Conservation (phyloP, 2,888 invertebrate genomes). For the Harmothoe impar region DNA sequence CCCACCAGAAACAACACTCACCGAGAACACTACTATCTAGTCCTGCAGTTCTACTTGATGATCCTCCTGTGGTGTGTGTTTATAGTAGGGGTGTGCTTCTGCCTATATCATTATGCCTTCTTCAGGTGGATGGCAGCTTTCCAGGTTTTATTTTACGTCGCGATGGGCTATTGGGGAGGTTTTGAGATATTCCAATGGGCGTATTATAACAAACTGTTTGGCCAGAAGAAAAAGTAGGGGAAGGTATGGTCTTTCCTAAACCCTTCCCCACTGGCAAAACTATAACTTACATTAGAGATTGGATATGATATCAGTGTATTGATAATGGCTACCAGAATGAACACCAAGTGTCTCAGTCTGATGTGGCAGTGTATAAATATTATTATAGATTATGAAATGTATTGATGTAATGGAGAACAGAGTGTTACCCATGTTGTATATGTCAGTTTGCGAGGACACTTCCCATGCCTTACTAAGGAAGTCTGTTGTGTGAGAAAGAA, state of each 20-base stretch:
- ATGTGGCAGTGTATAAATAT: neutral
- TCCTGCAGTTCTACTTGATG: neutral
- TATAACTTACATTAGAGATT: slow-evolving; percentile 51
- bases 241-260: neutral
- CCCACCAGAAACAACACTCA: neutral
- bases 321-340: neutral
- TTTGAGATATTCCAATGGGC: slow-evolving; percentile 60
- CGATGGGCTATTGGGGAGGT: slow-evolving; percentile 51
- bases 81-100: neutral
- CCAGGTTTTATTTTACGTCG: slow-evolving; percentile 53
- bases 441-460: neutral
- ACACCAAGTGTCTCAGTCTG: slow-evolving; percentile 3
- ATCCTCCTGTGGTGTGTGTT: slow-evolving; percentile 27
- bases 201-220: slow-evolving; percentile 49
- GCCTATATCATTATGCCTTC: slow-evolving; percentile 38
- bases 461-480: slow-evolving; percentile 31
- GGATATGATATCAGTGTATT: neutral
- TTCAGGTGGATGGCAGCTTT: slow-evolving; percentile 28
- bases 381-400: neutral
- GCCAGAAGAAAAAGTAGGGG: slow-evolving; percentile 21
- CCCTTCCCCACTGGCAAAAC: neutral
- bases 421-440: neutral
- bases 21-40: neutral
- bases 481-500: neutral
- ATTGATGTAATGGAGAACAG: neutral